Evolutionary conservation across 2,797 vertebrate genomes (phyloP).

Genomic region (Gambusia yucatana): DNA sequence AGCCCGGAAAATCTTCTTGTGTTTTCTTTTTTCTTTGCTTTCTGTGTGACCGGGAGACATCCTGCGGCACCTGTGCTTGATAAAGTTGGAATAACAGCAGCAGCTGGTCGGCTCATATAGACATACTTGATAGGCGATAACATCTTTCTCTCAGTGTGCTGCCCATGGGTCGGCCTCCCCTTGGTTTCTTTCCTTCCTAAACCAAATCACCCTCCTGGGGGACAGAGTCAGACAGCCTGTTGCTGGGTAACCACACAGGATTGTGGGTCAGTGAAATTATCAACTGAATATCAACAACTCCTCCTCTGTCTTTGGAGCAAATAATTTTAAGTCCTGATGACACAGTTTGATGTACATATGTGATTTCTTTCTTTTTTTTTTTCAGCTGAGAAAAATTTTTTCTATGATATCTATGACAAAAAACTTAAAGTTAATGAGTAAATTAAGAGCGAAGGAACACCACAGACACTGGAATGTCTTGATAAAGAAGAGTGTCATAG

Average conservation of each 20-base stretch:
- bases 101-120: constrained; percentile 42
- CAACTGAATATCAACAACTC: constrained; percentile 68
- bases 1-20: constrained; percentile 13
- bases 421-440: not conserved
- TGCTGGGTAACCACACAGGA: constrained; percentile 75
- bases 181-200: constrained; percentile 63
- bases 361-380: not conserved
- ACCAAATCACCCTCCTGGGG: constrained; percentile 70
- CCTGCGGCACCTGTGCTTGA: constrained; percentile 53
- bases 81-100: constrained; percentile 55
- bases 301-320: constrained; percentile 14
- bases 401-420: not conserved
- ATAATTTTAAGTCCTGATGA: constrained; percentile 29
- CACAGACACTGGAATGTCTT: not conserved
- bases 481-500: not conserved
- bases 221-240: constrained; percentile 65
- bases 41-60: constrained; percentile 51
- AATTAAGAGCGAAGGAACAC: not conserved
- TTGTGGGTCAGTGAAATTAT: constrained; percentile 72
- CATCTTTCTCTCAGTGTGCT: constrained; percentile 47
- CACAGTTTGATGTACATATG: constrained; percentile 11
- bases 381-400: not conserved
- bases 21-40: constrained; percentile 6
- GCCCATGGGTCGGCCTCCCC: constrained; percentile 46
- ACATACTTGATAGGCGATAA: constrained; percentile 51